Base-by-base conservation (phyloP, 2,797 vertebrate species). In the Glyptemys insculpta region DNA sequence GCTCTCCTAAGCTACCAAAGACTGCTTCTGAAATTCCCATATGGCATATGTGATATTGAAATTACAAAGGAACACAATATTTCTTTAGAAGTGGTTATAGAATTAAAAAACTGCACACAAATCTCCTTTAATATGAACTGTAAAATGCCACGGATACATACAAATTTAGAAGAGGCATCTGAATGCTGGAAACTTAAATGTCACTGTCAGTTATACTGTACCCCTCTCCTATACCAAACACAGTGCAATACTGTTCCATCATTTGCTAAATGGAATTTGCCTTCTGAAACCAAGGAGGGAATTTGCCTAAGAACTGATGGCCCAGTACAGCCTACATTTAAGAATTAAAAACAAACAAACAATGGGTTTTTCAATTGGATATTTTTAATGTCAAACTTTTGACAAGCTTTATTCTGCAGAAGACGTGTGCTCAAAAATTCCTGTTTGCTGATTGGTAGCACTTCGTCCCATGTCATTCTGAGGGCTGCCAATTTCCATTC, bases 121-220 rank as follows among this genome's bases (percentile, higher is more conserved):
- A 37, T 25, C 34, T 37, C 9, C 81, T 4, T 53, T 93, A 85
- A 86, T 1, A 93, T 78, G 86, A 74, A 0, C 10, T 92, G 34
- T 25, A 92, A 86, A 90, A 92, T 62, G n/a, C 12, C 87, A 54
- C 47, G 80, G 86, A 90, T 89, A 82, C 44, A 79, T 5, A 15
- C 8, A 52, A 85, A 44, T 78, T 86, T 84, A 31, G 47, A 95
- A 68, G 19, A 15, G 2, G 29, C 18, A 76, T 49, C 83, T 83
- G 3, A 76, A 9, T 41, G 87, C 8, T 80, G 44, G 86, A 93
- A 89, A 91, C 44, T 6, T 83, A 29, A 93, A 78, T 1, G 0
- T 50, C 94, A 4, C 5, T 87, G 2, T 91, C 85, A 34, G 2
- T 90, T 85, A 59, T 7, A 85, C 5, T 29, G 21, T 21, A 65